Conservation (phyloP, 30 jellyfish, hydroid and myxozoan genomes). For the Hydractinia echinata region DNA sequence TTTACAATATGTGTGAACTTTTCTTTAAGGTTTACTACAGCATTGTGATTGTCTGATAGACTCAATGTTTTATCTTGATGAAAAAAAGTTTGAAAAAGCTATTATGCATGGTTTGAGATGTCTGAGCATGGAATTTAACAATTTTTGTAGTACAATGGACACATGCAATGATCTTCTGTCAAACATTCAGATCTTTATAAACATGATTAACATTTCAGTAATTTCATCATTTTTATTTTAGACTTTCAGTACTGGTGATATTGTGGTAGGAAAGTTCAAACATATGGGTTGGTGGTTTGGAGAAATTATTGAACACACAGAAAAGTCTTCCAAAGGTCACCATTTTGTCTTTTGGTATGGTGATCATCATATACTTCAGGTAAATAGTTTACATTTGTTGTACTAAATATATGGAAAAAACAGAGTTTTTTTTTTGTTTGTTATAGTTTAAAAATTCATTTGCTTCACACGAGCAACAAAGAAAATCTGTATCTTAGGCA, state of each 20-base stretch:
- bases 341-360: constrained; percentile 75
- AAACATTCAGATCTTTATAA: too few relatives aligned
- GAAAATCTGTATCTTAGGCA: not conserved
- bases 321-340: constrained; percentile 38
- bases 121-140: too few relatives aligned
- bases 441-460: not conserved
- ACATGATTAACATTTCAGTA: too few relatives aligned
- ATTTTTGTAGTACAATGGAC: too few relatives aligned
- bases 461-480: not conserved
- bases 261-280: constrained; percentile 63
- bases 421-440: not conserved
- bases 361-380: constrained; percentile 78
- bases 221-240: too few relatives aligned
- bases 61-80: too few relatives aligned
- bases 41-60: too few relatives aligned
- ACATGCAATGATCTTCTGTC: too few relatives aligned
- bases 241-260: constrained; percentile 36
- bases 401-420: not conserved
- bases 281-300: constrained; percentile 98
- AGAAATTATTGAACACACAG: constrained; percentile 39
- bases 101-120: too few relatives aligned
- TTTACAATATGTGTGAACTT: too few relatives aligned
- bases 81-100: too few relatives aligned
- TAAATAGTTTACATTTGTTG: not conserved
- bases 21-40: too few relatives aligned